phyloP scores from a whole-genome alignment of 1,140 invertebrate species.

The Sycophila sp. region DNA sequence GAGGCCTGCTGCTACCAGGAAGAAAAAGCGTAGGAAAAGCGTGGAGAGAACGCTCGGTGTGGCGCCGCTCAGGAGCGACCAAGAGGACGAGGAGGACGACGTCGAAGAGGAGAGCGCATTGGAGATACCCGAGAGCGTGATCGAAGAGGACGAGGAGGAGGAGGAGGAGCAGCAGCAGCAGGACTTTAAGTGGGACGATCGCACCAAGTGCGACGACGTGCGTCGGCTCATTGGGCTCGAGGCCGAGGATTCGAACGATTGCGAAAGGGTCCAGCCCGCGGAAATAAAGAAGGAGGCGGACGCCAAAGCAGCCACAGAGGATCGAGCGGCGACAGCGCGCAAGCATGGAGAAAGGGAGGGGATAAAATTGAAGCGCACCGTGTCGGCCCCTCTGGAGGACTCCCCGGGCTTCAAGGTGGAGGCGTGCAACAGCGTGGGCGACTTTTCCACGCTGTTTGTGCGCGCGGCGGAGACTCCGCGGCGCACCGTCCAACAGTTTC shows the following conservation, averaged over 20 bases:
- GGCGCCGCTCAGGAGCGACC: constrained; percentile 28
- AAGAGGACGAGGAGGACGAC: constrained; percentile 25
- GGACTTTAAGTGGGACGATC: too few species aligned
- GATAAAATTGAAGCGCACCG: background rate
- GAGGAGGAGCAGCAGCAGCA: too few species aligned
- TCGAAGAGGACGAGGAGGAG: constrained; percentile 21
- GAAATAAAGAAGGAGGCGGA: background rate
- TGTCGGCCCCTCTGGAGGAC: background rate
- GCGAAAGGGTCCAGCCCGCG: background rate
- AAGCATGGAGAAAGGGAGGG: background rate
- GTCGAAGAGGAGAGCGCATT: constrained; percentile 17
- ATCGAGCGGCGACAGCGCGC: too few species aligned
- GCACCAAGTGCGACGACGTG: background rate
- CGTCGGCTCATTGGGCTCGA: background rate
- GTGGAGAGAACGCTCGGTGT: constrained; percentile 45
- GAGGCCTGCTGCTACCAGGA: background rate
- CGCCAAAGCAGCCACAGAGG: background rate
- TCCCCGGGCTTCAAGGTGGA: constrained; percentile 52
- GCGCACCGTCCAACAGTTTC: constrained; percentile 47
- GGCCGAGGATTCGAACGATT: background rate
- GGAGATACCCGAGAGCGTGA: constrained; percentile 32
- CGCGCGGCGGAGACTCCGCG: constrained; percentile 20
- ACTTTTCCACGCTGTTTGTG: constrained; percentile 54
- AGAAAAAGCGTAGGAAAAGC: constrained; percentile 46
- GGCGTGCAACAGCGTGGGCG: constrained; percentile 57